A percentile compares a stretch with the other conserved stretches of the same genome.
These are phyloP conservation scores for Mystacornis crossleyi DNA, from an alignment of 2,113 vertebrate genomes.

Conservation along the genomic window DNA sequence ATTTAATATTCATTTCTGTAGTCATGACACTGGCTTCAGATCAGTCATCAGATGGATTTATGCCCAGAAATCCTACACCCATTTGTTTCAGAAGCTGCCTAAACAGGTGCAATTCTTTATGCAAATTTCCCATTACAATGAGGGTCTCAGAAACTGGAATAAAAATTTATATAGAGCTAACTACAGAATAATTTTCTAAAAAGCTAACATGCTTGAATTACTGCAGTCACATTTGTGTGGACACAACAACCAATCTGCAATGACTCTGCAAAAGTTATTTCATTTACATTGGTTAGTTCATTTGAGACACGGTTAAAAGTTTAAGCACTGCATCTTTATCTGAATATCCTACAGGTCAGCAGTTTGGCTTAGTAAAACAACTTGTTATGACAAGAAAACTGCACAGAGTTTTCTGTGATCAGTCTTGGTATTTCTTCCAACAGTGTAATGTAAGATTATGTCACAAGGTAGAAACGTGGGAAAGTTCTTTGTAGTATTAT, in stretches of 20 bases:
- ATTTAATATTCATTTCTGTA: conserved; percentile 20
- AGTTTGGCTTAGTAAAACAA: conserved; percentile 2
- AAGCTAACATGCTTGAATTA: conserved; percentile 10
- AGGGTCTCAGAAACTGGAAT: background rate
- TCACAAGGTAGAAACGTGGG: background rate
- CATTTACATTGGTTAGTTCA: background rate
- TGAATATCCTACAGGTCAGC: conserved; percentile 3
- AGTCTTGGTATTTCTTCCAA: background rate
- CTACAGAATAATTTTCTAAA: conserved; percentile 13
- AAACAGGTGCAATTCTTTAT: conserved; percentile 50
- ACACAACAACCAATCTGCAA: background rate
- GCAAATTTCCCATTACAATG: conserved; percentile 16
- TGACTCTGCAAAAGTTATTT: conserved; percentile 14
- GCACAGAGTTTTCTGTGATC: background rate
- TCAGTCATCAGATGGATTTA: background rate
- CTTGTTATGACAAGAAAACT: background rate
- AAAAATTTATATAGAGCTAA: conserved; percentile 17
- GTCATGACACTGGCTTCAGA: background rate
- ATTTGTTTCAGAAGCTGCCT: conserved; percentile 59
- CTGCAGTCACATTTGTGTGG: background rate
- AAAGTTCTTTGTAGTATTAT: background rate
- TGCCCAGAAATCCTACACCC: conserved; percentile 17
- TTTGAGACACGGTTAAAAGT: background rate
- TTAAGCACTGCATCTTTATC: background rate
- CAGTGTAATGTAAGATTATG: background rate